Evolutionary conservation across 1,140 invertebrate species (phyloP).

Genomic region (Nymphalis io): DNA sequence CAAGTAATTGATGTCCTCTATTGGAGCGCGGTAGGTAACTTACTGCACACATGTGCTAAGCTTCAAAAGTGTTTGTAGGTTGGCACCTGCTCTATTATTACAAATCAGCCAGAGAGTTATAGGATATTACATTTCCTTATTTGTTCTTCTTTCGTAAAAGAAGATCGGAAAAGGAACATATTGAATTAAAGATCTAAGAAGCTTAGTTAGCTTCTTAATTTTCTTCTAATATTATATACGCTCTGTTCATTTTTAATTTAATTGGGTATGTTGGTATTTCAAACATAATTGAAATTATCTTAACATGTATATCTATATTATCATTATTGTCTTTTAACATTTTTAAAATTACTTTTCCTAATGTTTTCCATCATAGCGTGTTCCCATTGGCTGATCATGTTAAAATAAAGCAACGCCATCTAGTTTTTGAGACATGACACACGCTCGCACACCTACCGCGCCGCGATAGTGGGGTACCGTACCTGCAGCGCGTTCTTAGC

Average conservation of each 20-base stretch:
- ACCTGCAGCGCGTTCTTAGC: constrained; percentile 81
- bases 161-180: constrained; percentile 21
- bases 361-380: background rate
- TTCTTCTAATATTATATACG: no score
- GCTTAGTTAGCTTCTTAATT: no score
- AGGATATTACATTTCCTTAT: background rate
- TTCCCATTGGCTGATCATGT: constrained; percentile 15
- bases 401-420: constrained; percentile 13
- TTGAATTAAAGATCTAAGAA: background rate
- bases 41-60: constrained; percentile 52
- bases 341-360: background rate
- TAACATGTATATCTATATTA: background rate
- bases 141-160: constrained; percentile 19
- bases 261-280: no score
- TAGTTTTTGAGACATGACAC: constrained; percentile 54
- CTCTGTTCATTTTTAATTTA: no score
- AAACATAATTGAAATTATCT: no score
- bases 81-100: background rate
- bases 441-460: constrained; percentile 57
- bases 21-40: constrained; percentile 40
- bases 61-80: constrained; percentile 47
- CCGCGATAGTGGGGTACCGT: constrained; percentile 74
- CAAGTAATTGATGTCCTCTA: constrained; percentile 45
- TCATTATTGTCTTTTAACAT: background rate
- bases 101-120: background rate